phyloP scores from a whole-genome alignment of 1,140 invertebrate genomes.

The Trissolcus basalis region DNA sequence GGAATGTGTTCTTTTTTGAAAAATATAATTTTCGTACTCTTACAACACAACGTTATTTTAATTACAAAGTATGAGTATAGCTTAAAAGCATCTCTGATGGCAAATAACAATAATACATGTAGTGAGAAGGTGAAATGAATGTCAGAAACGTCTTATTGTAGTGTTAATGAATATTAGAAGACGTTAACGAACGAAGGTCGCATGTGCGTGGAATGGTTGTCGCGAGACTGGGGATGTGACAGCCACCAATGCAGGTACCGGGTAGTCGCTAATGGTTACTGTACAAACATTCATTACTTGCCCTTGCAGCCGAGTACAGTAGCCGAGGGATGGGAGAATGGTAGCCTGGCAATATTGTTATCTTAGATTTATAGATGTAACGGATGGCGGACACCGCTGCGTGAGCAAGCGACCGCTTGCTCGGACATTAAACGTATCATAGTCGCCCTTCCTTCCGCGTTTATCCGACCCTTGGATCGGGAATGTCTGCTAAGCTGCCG shows the following conservation, averaged over 20 bases:
- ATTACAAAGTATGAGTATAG: too few species aligned
- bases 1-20: too few species aligned
- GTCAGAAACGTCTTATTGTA: conserved; percentile 18
- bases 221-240: conserved; percentile 56
- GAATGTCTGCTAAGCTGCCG: conserved; percentile 48
- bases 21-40: too few species aligned
- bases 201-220: conserved; percentile 73
- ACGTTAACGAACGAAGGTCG: conserved; percentile 53
- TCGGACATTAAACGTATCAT: conserved; percentile 71
- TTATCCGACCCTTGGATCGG: conserved; percentile 49
- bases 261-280: conserved; percentile 73
- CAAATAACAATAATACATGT: background rate
- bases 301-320: conserved; percentile 38
- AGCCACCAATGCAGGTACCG: conserved; percentile 49
- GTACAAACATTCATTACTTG: conserved; percentile 75
- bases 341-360: conserved; percentile 74
- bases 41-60: too few species aligned
- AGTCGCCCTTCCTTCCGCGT: conserved; percentile 59
- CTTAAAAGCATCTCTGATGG: background rate
- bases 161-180: conserved; percentile 43
- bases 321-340: conserved; percentile 46
- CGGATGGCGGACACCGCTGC: conserved; percentile 74
- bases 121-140: conserved; percentile 8
- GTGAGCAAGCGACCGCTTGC: conserved; percentile 64
- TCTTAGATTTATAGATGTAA: conserved; percentile 77